phyloP scores from a whole-genome alignment of 2,888 invertebrate species.

The Cistogaster globosa region DNA sequence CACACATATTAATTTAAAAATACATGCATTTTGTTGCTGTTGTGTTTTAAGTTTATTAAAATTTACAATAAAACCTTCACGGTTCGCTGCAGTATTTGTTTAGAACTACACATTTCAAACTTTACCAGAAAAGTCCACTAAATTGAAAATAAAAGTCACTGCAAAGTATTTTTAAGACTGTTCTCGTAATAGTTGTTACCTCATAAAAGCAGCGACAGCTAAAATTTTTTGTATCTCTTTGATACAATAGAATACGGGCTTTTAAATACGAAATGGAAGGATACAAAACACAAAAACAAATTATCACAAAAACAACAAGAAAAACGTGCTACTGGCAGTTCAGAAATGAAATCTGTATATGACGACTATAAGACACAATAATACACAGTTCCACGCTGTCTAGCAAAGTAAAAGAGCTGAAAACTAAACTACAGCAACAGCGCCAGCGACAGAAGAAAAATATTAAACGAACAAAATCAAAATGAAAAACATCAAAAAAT shows the following conservation, averaged over 20 bases:
- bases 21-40: no score
- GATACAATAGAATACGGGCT: conserved; percentile 43
- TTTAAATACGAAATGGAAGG: conserved; percentile 40
- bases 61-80: no score
- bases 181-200: conserved; percentile 6
- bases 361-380: conserved; percentile 7
- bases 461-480: conserved; percentile 41
- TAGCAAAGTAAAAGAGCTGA: conserved; percentile 61
- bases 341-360: conserved; percentile 39
- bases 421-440: conserved; percentile 40
- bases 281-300: conserved; percentile 22
- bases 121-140: no score
- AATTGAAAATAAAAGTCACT: background rate
- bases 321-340: conserved; percentile 63
- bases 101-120: no score
- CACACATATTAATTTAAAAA: no score
- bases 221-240: conserved; percentile 25
- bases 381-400: conserved; percentile 67
- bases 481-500: conserved; percentile 17
- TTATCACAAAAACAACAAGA: conserved; percentile 39
- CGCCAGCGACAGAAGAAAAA: conserved; percentile 36
- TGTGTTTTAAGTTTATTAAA: no score
- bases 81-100: no score
- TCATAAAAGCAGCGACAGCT: conserved; percentile 7
- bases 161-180: background rate